Evolutionary conservation across 2,113 vertebrate genomes (phyloP), one percentile per base, ranked within the genome.

Genomic region (Pachypanchax playfairii): DNA sequence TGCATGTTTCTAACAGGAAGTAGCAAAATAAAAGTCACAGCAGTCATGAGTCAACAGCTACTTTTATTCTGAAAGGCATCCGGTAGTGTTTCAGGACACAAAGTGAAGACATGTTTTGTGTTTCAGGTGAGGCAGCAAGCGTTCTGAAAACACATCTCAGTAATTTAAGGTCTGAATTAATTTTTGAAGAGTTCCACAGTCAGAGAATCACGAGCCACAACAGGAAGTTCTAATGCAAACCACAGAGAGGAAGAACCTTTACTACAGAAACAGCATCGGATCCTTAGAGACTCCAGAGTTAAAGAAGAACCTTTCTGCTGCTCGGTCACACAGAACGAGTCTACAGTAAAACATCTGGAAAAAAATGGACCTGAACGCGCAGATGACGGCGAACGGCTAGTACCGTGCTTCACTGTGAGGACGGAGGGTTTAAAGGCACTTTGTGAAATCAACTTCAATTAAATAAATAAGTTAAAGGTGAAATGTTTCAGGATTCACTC

Each of bases 1-100:
- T n/a, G n/a, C n/a, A n/a, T n/a, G n/a, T n/a, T n/a, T 8, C 9
- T 2, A 12, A 11, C n/a, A 17, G 9, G 12, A 55, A 15, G 18
- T 51, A 50, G 50, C 21, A 82, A 0, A 71, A 59, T 57, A 79
- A 85, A 69, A 67, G 24, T 36, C 50, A 54, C 36, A 2, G 11
- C 9, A 75, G 12, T 59, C 41, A 39, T 1, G 41, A 38, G 63
- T 69, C 18, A 59, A 82, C 54, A 75, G 44, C 24, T 41, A 69
- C 59, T 77, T 90, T 90, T 87, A 90, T 88, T 90, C 80, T 67
- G 71, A 81, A 73, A 78, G 36, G 65, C 6, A 44, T 43, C 35
- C 9, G 42, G 48, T 83, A 83, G 82, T 86, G 85, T 86, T 88
- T 65, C 49, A 70, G 61, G 49, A 72, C 63, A 79, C 48, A 66